Percentiles rank a stretch among this genome's conserved stretches.
Evolutionary conservation across 2,797 vertebrate species (phyloP).

Genomic region (Tinamus major): DNA sequence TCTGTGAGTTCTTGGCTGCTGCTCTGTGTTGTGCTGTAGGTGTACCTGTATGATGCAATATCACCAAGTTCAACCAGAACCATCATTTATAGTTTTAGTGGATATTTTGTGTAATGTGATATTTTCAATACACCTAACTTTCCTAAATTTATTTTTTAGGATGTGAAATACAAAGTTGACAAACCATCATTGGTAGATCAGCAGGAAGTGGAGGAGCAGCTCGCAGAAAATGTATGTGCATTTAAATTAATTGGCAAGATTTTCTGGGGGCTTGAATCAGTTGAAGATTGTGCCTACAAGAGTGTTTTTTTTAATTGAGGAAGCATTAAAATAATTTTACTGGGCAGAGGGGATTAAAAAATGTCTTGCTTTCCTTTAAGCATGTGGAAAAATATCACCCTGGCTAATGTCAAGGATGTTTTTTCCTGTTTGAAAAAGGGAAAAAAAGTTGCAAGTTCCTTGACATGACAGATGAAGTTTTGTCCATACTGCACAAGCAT

Average conservation of each 20-base stretch:
- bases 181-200: constrained; percentile 17
- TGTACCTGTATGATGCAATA: not conserved
- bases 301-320: not conserved
- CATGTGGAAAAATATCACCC: not conserved
- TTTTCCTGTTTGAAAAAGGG: not conserved
- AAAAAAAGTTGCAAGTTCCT: not conserved
- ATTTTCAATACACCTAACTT: not conserved
- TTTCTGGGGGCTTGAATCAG: not conserved
- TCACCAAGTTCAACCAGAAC: not conserved
- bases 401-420: not conserved
- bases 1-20: not conserved
- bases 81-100: not conserved
- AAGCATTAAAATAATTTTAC: not conserved
- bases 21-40: not conserved
- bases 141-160: constrained; percentile 59
- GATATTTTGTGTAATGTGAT: not conserved
- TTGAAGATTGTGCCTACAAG: not conserved
- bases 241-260: not conserved
- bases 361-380: not conserved
- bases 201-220: constrained; percentile 57
- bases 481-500: not conserved
- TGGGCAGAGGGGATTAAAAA: not conserved
- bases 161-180: constrained; percentile 44
- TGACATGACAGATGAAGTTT: not conserved
- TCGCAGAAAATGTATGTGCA: constrained; percentile 53